These are phyloP conservation scores for Leptinotarsa defecta DNA, from an alignment of 1,140 invertebrate species.

Conservation along the genomic window DNA sequence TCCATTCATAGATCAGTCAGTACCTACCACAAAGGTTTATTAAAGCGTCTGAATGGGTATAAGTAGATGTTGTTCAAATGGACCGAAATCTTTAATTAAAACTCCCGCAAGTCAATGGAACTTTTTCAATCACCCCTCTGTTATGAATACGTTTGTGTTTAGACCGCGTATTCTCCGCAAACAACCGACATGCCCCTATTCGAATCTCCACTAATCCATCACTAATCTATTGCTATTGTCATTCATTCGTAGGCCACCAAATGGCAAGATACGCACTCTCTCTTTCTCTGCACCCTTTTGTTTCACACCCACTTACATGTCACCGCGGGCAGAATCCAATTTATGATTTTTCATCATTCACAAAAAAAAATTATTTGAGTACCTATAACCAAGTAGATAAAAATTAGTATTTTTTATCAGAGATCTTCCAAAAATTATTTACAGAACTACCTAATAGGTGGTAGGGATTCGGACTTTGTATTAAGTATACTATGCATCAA, in stretches of 20 bases:
- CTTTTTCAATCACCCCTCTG: slow-evolving; percentile 14
- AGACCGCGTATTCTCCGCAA: slow-evolving; percentile 16
- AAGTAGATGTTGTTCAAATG: slow-evolving; percentile 14
- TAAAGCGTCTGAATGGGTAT: background rate
- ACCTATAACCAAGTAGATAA: too few species aligned
- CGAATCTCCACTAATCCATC: slow-evolving; percentile 15
- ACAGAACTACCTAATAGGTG: too few species aligned
- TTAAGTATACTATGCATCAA: too few species aligned
- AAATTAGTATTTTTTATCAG: too few species aligned
- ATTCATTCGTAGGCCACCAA: slow-evolving; percentile 15
- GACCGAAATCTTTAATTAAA: slow-evolving; percentile 16
- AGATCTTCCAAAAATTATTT: too few species aligned
- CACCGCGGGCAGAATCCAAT: background rate
- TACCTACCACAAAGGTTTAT: slow-evolving; percentile 8
- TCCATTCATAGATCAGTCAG: slow-evolving; percentile 3
- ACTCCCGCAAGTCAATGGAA: slow-evolving; percentile 9
- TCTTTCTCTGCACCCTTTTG: background rate
- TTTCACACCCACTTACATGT: background rate
- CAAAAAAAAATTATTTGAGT: too few species aligned
- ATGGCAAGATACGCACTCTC: background rate
- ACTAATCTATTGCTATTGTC: slow-evolving; percentile 19
- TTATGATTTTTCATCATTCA: background rate
- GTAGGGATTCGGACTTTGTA: too few species aligned
- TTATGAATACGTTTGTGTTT: slow-evolving; percentile 19
- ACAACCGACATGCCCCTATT: slow-evolving; percentile 7